Percentiles rank a stretch among this genome's conserved stretches.
Conservation (phyloP, 2,888 invertebrate genomes). For the Coremacera marginata region DNA sequence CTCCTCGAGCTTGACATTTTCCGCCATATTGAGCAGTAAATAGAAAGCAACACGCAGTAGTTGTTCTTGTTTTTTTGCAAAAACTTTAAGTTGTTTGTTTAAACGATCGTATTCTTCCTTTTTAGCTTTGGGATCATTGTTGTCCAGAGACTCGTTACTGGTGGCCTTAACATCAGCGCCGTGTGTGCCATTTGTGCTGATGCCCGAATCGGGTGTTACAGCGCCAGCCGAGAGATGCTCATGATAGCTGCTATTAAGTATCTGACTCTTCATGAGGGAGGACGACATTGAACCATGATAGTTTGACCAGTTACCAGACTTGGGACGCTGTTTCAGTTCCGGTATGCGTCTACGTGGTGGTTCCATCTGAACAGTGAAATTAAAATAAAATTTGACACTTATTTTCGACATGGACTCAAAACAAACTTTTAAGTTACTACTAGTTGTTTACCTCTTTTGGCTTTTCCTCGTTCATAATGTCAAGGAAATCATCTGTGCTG, state of each 20-base stretch:
- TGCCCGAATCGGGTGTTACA: slow-evolving; percentile 62
- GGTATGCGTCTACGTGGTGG: slow-evolving; percentile 79
- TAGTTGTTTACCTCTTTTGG: slow-evolving; percentile 68
- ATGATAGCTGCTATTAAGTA: slow-evolving; percentile 78
- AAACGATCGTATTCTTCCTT: slow-evolving; percentile 84
- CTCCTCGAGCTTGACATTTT: slow-evolving; percentile 94
- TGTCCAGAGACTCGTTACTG: slow-evolving; percentile 64
- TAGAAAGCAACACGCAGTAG: slow-evolving; percentile 91
- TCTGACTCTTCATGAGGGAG: slow-evolving; percentile 72
- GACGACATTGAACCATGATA: slow-evolving; percentile 70
- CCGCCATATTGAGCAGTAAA: slow-evolving; percentile 93
- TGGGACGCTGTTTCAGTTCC: slow-evolving; percentile 80
- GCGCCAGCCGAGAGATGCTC: slow-evolving; percentile 72
- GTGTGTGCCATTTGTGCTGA: slow-evolving; percentile 41
- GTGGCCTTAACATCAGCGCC: slow-evolving; percentile 58
- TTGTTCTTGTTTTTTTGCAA: slow-evolving; percentile 94
- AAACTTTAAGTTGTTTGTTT: slow-evolving; percentile 80
- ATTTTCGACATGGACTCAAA: neutral
- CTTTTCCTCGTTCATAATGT: slow-evolving; percentile 69
- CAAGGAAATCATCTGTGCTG: slow-evolving; percentile 66
- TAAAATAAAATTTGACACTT: neutral
- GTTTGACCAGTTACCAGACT: slow-evolving; percentile 78
- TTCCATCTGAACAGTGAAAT: slow-evolving; percentile 69
- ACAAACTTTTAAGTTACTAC: no score
- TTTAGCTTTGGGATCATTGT: slow-evolving; percentile 69